A percentile compares a stretch with the other conserved stretches of the same genome.
Evolutionary conservation across 2,113 vertebrate species (phyloP).

Genomic region (Rissa tridactyla): DNA sequence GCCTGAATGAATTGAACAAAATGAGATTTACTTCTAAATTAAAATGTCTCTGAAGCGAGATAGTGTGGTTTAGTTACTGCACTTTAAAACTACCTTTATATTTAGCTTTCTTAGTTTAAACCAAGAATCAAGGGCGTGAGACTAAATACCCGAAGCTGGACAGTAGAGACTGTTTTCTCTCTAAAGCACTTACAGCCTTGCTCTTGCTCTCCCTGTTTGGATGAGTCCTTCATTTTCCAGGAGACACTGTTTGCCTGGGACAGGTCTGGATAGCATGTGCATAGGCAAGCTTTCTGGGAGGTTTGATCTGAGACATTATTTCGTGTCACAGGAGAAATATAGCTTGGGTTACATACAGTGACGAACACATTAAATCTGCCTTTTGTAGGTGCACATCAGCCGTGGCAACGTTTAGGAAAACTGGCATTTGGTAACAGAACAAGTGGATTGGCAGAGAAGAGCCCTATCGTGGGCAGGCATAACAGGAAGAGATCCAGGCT

Average conservation of each 20-base stretch:
- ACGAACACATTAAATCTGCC: background rate
- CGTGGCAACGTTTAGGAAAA: fast-evolving
- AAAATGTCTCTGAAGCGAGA: background rate
- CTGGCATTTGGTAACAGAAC: background rate
- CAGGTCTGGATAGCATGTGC: background rate
- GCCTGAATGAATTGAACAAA: background rate
- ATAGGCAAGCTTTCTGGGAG: background rate
- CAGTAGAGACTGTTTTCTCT: background rate
- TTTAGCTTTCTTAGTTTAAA: background rate
- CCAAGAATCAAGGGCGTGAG: background rate
- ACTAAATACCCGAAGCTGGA: background rate
- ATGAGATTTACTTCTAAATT: background rate
- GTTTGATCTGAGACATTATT: background rate
- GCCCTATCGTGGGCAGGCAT: background rate
- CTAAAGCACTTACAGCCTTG: background rate
- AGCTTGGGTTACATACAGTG: background rate
- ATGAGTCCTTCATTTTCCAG: background rate
- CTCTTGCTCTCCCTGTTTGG: background rate
- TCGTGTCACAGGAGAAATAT: background rate
- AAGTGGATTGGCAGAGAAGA: background rate
- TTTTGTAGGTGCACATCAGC: background rate
- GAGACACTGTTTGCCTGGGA: background rate
- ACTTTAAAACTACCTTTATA: background rate
- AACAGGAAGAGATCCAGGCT: background rate
- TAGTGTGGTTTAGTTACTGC: background rate